Evolutionary conservation across 2,113 vertebrate species (phyloP).

Genomic region (Arizona elegans): DNA sequence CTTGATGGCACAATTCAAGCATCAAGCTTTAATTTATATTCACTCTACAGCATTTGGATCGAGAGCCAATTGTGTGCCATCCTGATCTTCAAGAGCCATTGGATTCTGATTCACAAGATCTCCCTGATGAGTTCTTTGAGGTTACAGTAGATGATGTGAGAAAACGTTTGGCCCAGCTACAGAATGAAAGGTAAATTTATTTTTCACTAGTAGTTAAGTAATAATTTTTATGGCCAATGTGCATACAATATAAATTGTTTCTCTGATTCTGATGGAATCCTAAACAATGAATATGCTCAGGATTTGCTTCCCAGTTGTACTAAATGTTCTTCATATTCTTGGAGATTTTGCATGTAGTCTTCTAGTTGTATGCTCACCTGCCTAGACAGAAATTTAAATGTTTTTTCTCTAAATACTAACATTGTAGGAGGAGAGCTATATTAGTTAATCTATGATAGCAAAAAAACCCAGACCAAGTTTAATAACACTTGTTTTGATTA

Average conservation of each 20-base stretch:
- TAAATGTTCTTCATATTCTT: background rate
- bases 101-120: slow-evolving; percentile 59
- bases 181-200: slow-evolving; percentile 85
- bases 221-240: background rate
- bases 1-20: background rate
- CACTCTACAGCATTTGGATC: slow-evolving; percentile 66
- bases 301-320: background rate
- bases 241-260: background rate
- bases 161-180: slow-evolving; percentile 89
- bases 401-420: background rate
- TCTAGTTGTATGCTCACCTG: background rate
- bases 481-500: background rate
- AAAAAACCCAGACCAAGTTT: background rate
- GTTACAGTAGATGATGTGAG: slow-evolving; percentile 91
- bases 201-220: background rate
- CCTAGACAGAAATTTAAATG: background rate
- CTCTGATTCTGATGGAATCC: background rate
- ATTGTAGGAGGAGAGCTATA: background rate
- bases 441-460: background rate
- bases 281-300: background rate
- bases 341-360: background rate
- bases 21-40: background rate
- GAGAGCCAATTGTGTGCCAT: slow-evolving; percentile 84
- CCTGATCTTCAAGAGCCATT: slow-evolving; percentile 69
- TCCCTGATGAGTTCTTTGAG: slow-evolving; percentile 94